A percentile compares a stretch with the other conserved stretches of the same genome.
phyloP scores from a whole-genome alignment of 2,888 invertebrate genomes.

The Oasisia sp. region DNA sequence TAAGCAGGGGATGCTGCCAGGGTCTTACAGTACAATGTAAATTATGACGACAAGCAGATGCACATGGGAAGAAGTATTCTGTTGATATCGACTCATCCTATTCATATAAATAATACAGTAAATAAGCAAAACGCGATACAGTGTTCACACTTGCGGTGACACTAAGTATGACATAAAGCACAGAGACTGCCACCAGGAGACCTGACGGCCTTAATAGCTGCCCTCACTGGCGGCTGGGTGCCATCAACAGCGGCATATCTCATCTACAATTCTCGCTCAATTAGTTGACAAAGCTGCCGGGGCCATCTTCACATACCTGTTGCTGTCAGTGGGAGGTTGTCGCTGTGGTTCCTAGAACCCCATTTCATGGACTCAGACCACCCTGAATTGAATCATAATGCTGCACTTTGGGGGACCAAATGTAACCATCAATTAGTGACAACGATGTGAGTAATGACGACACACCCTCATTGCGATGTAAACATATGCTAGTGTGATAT shows the following conservation, averaged over 20 bases:
- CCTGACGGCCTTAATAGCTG: background rate
- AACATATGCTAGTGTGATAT: no score
- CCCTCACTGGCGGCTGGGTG: background rate
- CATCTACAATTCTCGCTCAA: background rate
- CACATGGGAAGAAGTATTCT: background rate
- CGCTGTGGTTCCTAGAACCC: no score
- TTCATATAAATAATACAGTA: background rate
- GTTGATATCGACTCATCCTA: background rate
- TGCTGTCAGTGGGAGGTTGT: background rate
- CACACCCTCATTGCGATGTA: no score
- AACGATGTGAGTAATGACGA: no score
- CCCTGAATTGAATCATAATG: no score
- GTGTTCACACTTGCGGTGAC: slow-evolving; percentile 4
- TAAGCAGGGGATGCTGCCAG: background rate
- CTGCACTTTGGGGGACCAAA: no score
- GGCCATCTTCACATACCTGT: background rate
- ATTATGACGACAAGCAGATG: slow-evolving; percentile 9
- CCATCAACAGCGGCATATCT: background rate
- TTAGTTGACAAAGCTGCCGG: background rate
- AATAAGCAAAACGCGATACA: background rate
- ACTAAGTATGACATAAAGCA: slow-evolving; percentile 10
- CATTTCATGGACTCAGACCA: no score
- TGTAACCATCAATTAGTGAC: no score
- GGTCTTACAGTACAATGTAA: background rate
- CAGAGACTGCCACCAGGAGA: background rate